A percentile compares a stretch with the other conserved stretches of the same genome.
These are phyloP conservation scores for Bradypus variegatus DNA, from an alignment of 2,797 vertebrate genomes.

Conservation along the genomic window DNA sequence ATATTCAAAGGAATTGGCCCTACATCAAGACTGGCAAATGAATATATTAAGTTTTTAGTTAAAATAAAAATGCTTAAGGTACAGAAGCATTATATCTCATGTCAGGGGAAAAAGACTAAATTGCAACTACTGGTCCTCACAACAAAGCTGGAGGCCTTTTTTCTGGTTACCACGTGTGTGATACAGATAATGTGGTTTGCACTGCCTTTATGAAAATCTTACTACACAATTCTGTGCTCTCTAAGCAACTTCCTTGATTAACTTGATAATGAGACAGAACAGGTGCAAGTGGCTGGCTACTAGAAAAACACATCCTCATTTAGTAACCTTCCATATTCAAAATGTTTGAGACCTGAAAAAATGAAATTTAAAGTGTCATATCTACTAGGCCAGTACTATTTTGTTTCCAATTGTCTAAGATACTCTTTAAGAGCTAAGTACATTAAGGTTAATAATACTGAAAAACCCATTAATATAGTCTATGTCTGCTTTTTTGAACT, in stretches of 20 bases:
- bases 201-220: background rate
- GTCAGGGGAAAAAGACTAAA: background rate
- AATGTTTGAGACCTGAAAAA: conserved; percentile 6
- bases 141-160: background rate
- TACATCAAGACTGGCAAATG: background rate
- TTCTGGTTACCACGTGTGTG: background rate
- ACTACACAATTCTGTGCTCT: background rate
- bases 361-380: conserved; percentile 8
- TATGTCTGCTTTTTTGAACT: conserved; percentile 18
- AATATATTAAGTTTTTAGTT: background rate
- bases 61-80: conserved; percentile 14
- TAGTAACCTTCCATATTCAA: background rate
- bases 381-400: background rate
- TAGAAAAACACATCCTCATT: background rate
- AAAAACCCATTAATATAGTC: background rate
- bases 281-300: background rate
- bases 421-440: conserved; percentile 20
- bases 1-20: background rate
- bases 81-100: background rate
- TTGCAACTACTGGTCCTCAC: background rate
- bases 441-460: background rate
- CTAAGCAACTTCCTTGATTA: conserved; percentile 5
- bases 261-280: background rate
- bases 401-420: background rate
- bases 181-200: conserved; percentile 1